Evolutionary conservation across 2,888 invertebrate species (phyloP).

Genomic region (Cryptocephalus moraei): DNA sequence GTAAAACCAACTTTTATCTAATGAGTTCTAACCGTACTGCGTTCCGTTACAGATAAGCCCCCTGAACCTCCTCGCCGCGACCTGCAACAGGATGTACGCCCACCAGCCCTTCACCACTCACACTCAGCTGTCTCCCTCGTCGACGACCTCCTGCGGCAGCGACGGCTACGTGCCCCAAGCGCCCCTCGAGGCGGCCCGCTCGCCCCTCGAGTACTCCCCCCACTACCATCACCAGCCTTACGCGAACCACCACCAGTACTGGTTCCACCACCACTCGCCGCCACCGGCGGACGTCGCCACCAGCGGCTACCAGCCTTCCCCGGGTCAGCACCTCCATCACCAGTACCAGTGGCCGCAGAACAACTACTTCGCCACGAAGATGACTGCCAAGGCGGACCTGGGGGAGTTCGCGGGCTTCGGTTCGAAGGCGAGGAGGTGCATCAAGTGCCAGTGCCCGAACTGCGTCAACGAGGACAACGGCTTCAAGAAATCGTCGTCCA

Average conservation of each 20-base stretch:
- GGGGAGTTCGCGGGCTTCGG: slow-evolving; percentile 27
- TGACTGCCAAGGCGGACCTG: slow-evolving; percentile 38
- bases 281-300: slow-evolving; percentile 33
- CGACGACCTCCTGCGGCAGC: slow-evolving; percentile 32
- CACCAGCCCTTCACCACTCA: slow-evolving; percentile 22
- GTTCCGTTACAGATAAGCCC: slow-evolving; percentile 32
- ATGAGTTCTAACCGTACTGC: no score
- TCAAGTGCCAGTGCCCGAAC: slow-evolving; percentile 73
- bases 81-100: slow-evolving; percentile 31
- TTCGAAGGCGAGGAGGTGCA: slow-evolving; percentile 55
- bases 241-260: slow-evolving; percentile 33
- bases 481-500: slow-evolving; percentile 68
- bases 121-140: slow-evolving; percentile 30
- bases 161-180: slow-evolving; percentile 31
- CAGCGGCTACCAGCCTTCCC: slow-evolving; percentile 38
- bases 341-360: slow-evolving; percentile 42
- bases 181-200: slow-evolving; percentile 29
- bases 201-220: slow-evolving; percentile 32
- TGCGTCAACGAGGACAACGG: slow-evolving; percentile 71
- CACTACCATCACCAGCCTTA: slow-evolving; percentile 30
- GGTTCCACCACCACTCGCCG: slow-evolving; percentile 37
- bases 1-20: no score
- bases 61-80: slow-evolving; percentile 32
- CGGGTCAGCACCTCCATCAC: slow-evolving; percentile 40
- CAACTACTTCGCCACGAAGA: slow-evolving; percentile 28